Base-by-base conservation (phyloP, 2,888 invertebrate genomes). In the Brenthis ino region DNA sequence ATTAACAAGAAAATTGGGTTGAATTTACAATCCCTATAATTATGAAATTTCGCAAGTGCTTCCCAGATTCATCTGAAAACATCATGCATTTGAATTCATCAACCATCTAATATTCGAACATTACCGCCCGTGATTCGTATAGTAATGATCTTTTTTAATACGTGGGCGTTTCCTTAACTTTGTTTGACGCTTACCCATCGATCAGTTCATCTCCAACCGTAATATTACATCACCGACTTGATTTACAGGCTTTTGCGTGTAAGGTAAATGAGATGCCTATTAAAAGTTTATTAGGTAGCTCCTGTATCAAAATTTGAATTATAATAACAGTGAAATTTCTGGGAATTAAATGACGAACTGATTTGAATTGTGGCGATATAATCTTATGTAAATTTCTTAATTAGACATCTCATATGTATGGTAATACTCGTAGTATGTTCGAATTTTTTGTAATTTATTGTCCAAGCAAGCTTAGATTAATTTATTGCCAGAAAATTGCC, bases 161-260 rank as follows among this genome's bases (percentile, higher is more conserved):
- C 71, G 78, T 79, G 77, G 82, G 82, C 79, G 82, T 77, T 76
- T 73, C 75, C 75, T 72, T 72, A 75, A 69, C 72, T 76, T 71
- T 65, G 67, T 72, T 72, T 70, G 61, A 69, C 70, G 67, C 74
- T 71, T 53, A 53, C 65, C 72, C 76, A 78, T 77, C 72, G 73
- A 82, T 79, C 79, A 76, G 78, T 64, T 75, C 75, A 75, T 76
- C 75, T 73, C 74, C 71, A 69, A 71, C 58, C 57, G 71, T 69
- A 68, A 66, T 67, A 70, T 78, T 77, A 73, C 78, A 74, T 79
- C 76, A 80, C 76, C 16, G 54, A 69, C 72, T 65, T 68, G 69
- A 66, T 72, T 69, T 71, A 70, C 68, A 51, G 53, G 56, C 65
- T 60, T 55, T 56, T 57, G 65, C 28, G 63, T 57, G 57, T 57